A percentile compares a stretch with the other conserved stretches of the same genome.
Conservation (phyloP, 2,113 vertebrate genomes). For the Psephotus haematonotus region DNA sequence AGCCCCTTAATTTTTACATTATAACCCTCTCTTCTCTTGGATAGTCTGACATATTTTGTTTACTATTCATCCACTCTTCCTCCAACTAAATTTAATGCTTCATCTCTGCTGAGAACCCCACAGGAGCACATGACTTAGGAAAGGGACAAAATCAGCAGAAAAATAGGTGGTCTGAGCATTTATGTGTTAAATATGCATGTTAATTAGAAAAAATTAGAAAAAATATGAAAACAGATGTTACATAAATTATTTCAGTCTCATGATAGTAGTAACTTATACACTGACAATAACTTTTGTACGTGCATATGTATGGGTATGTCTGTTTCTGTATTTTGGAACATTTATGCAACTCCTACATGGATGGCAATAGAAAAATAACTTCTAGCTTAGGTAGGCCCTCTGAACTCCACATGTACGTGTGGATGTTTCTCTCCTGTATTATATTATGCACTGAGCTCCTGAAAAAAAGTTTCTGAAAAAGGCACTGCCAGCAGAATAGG, state of each 20-base stretch:
- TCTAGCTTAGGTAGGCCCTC: neutral
- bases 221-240: conserved; percentile 84
- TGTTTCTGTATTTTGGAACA: conserved; percentile 66
- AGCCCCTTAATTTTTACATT: neutral
- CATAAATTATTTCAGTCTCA: conserved; percentile 82
- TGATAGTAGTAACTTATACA: conserved; percentile 75
- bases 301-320: conserved; percentile 64
- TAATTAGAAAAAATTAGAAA: conserved; percentile 81
- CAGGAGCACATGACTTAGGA: conserved; percentile 53
- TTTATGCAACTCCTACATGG: conserved; percentile 51
- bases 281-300: conserved; percentile 79
- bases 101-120: conserved; percentile 29
- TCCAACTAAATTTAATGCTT: conserved; percentile 49
- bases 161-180: conserved; percentile 75
- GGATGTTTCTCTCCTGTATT: neutral
- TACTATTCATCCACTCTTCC: neutral
- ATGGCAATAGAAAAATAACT: conserved; percentile 44
- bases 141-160: conserved; percentile 66
- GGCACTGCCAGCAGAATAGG: neutral
- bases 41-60: conserved; percentile 11
- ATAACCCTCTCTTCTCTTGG: neutral
- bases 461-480: neutral
- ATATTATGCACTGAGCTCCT: neutral
- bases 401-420: neutral
- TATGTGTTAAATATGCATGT: conserved; percentile 79